A percentile compares a stretch with the other conserved stretches of the same genome.
phyloP scores from a whole-genome alignment of 1,140 invertebrate species.

The Heterodera carotae region DNA sequence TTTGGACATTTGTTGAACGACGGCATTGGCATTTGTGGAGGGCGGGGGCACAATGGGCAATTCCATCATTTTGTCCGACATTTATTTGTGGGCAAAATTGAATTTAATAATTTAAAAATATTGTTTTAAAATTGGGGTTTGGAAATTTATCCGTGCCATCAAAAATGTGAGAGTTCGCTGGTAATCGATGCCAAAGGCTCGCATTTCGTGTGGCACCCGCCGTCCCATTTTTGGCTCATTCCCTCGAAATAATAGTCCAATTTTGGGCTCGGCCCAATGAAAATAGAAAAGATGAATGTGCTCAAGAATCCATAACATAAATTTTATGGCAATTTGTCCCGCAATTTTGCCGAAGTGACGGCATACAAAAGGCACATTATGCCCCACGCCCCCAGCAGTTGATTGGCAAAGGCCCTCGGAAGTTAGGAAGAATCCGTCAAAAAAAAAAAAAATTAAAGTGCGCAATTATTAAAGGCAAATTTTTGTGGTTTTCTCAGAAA shows the following conservation, averaged over 20 bases:
- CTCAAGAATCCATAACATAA: neutral
- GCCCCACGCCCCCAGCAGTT: too few relatives aligned
- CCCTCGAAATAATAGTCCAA: neutral
- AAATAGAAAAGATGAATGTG: neutral
- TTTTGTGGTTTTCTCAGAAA: too few relatives aligned
- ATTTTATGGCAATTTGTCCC: neutral
- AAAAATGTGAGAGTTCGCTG: too few relatives aligned
- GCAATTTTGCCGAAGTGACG: slow-evolving; percentile 6
- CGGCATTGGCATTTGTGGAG: neutral
- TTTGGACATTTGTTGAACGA: neutral
- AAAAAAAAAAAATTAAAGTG: too few relatives aligned
- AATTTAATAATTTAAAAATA: too few relatives aligned
- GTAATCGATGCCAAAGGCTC: neutral
- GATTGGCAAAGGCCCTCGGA: too few relatives aligned
- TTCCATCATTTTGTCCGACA: neutral
- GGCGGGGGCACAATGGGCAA: neutral
- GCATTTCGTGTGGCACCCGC: neutral
- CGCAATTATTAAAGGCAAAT: too few relatives aligned
- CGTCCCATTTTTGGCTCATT: neutral
- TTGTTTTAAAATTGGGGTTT: too few relatives aligned
- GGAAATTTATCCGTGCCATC: too few relatives aligned
- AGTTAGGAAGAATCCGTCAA: too few relatives aligned
- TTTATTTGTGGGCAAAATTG: neutral
- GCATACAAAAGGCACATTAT: too few relatives aligned
- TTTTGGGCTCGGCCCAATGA: neutral